Conservation (phyloP, 2,888 invertebrate genomes). For the Orthosia gothica region DNA sequence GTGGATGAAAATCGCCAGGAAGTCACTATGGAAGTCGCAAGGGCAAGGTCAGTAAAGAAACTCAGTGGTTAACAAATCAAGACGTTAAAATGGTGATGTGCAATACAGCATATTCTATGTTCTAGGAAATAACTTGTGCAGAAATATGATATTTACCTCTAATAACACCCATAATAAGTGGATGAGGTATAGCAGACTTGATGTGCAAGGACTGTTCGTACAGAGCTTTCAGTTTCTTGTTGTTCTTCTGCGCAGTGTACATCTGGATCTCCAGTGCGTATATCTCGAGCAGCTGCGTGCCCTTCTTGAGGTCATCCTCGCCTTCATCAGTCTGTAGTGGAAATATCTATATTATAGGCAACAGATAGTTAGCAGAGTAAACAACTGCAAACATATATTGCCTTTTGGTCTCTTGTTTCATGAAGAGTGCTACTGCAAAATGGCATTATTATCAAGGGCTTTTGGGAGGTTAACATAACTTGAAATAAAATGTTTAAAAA, state of each 20-base stretch:
- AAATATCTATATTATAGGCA: constrained; percentile 42
- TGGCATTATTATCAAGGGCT: background rate
- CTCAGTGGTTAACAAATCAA: constrained; percentile 8
- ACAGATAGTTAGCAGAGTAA: constrained; percentile 36
- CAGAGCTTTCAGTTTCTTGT: constrained; percentile 98
- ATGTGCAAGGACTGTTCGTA: constrained; percentile 99
- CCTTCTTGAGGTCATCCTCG: constrained; percentile 99
- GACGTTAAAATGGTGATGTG: background rate
- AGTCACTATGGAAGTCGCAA: background rate
- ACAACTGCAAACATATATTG: constrained; percentile 13
- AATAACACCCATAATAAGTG: constrained; percentile 99
- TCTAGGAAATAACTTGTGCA: background rate
- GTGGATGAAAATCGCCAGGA: no score
- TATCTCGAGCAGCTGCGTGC: constrained; percentile 99
- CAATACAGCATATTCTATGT: background rate
- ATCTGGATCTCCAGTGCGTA: constrained; percentile 99
- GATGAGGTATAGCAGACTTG: constrained; percentile 99
- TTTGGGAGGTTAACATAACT: constrained; percentile 4
- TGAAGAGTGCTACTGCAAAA: background rate
- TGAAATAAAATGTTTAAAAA: background rate
- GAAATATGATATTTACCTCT: constrained; percentile 92
- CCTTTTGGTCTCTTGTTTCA: background rate
- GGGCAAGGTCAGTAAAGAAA: background rate
- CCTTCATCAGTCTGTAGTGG: constrained; percentile 97
- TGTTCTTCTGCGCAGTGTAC: constrained; percentile 99